Base-by-base conservation (phyloP, 2,797 vertebrate species). In the Poeciliopsis turneri region DNA sequence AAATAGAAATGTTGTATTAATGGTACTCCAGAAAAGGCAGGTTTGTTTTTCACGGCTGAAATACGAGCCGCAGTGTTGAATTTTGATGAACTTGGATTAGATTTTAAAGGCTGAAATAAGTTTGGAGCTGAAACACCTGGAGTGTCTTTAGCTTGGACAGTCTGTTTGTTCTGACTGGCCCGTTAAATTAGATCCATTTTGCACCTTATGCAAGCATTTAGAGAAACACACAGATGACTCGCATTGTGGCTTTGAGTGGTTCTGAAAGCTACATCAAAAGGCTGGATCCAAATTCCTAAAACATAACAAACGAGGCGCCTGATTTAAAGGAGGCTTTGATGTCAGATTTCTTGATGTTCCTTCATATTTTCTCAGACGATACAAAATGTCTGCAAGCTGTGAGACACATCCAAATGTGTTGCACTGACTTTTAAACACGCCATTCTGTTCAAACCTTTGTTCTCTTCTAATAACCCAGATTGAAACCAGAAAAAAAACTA, bases 221-320 rank as follows among this genome's bases (percentile, higher is more conserved):
- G 41, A 83, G 84, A 91, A 90, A 87, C 82, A 81, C 41, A 70
- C 55, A 86, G 86, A 85, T 74, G 82, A 87, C 74, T 79, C 82
- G 78, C 88, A 79, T 84, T 77, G 78, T 55, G 86, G 79, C 84
- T 86, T 82, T 86, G 82, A 89, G 81, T 90, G 91, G 84, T 90
- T 94, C 93, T 94, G 94, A 95, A 94, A 93, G 89, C 83, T 76
- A 95, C 94, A 95, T 96, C 94, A 95, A 95, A 93, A 92, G 91
- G 86, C 43, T 78, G 76, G 72, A 91, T 92, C 89, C 85, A 92
- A 90, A 93, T 92, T 88, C 80, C 84, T 89, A 76, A 92, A 93
- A 91, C 81, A 89, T 80, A 89, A 92, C 88, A 93, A 73, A 92
- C 89, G 81, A 88, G 88, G 83, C 84, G 86, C 72, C 82, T 82